Percentiles rank a stretch among this genome's conserved stretches.
Conservation (phyloP, 2,888 invertebrate genomes). For the Philaethria dido region DNA sequence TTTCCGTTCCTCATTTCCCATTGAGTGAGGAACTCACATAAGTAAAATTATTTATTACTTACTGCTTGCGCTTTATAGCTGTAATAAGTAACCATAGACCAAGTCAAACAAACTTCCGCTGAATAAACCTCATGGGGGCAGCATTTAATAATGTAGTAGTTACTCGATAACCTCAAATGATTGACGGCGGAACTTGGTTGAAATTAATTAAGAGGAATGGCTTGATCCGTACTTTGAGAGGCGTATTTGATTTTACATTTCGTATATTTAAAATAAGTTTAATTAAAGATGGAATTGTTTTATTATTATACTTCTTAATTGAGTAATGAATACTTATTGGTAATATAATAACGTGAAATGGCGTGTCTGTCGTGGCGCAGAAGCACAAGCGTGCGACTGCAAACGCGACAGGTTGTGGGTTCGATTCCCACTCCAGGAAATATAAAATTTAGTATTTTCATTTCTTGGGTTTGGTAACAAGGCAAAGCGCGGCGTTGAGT, state of each 20-base stretch:
- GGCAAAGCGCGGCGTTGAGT: no score
- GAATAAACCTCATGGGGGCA: slow-evolving; percentile 22
- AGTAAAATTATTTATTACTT: slow-evolving; percentile 17
- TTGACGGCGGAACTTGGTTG: slow-evolving; percentile 29
- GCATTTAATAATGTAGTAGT: slow-evolving; percentile 32
- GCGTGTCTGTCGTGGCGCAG: no score
- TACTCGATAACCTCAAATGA: slow-evolving; percentile 33
- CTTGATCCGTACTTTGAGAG: not conserved
- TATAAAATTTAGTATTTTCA: no score
- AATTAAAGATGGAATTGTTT: not conserved
- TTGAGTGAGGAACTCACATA: no score
- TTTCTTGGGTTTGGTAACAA: no score
- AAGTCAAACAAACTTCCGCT: slow-evolving; percentile 26
- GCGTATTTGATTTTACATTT: not conserved
- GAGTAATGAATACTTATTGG: not conserved
- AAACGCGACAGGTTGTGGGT: no score
- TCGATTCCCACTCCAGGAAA: no score
- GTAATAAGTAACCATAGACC: slow-evolving; percentile 5
- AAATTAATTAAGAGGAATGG: slow-evolving; percentile 32
- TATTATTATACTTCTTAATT: not conserved
- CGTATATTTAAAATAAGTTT: not conserved
- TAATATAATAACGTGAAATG: not conserved
- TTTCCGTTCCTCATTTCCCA: no score
- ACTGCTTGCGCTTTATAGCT: slow-evolving; percentile 8
- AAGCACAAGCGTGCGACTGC: no score